Evolutionary conservation across 2,113 vertebrate genomes (phyloP), one percentile per base, ranked within the genome.

Genomic region (Opisthocomus hoazin): DNA sequence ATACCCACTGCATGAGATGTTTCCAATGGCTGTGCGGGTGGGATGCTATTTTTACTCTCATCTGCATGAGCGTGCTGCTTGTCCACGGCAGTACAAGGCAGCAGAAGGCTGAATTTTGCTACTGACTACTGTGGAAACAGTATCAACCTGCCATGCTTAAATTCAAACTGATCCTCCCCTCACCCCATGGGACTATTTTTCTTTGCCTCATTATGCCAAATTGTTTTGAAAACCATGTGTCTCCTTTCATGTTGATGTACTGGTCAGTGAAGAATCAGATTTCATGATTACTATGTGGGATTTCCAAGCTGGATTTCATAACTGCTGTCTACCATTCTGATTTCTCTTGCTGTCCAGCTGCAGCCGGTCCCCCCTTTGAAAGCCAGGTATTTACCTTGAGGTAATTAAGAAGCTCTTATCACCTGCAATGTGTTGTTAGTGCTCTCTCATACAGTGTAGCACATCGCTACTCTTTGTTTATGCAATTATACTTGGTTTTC

Each of bases 391-490:
- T 96, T 81, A 73, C 21, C 27, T 0, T 6, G 30, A 56, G 26
- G 14, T 39, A 37, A 90, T 60, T 43, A 70, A 86, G 56, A 73
- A 84, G 37, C 19, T 78, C 15, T 88, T 90, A 36, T 34, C 23
- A 61, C 30, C 41, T 70, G 85, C 89, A 87, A 14, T 63, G 64
- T 90, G 89, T 60, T 91, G 20, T 91, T 92, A 93, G 36, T 86
- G 56, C 84, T 89, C 22, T 86, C 78, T 76, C 69, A 95, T 65
- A 79, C 65, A 80, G 45, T 71, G 51, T 51, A 90, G n/a, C 76
- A 71, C 78, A 87, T 95, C 81, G 56, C 87, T 90, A 60, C 50
- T 78, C 48, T 94, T 94, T 86, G 58, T 96, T 97, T 96, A 93
- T 94, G 79, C 30, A 56, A 57, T 87, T 94, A 60, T 84, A 81